These are phyloP conservation scores for Podocnemis expansa DNA, from an alignment of 2,113 vertebrate genomes.

Conservation along the genomic window DNA sequence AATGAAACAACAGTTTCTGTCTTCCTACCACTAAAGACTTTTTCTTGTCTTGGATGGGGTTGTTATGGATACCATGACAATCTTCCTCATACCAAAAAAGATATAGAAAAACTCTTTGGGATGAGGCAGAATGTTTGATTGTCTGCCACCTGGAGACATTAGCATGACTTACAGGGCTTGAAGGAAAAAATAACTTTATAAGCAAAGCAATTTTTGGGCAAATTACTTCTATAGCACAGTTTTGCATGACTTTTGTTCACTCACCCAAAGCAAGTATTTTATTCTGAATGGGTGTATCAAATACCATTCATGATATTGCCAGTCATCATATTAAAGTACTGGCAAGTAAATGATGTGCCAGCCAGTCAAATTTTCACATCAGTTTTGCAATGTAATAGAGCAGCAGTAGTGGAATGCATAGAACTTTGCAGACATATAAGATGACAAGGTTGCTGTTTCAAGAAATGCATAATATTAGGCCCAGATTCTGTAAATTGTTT, in stretches of 20 bases:
- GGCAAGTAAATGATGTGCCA: background rate
- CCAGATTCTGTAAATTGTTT: background rate
- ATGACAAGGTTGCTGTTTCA: background rate
- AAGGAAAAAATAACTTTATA: background rate
- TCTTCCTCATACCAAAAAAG: background rate
- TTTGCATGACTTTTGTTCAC: background rate
- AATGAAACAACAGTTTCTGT: background rate
- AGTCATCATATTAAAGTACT: background rate
- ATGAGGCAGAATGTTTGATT: too few relatives aligned
- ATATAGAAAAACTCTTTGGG: background rate
- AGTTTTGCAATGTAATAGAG: background rate
- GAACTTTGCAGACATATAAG: background rate
- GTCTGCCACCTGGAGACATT: background rate
- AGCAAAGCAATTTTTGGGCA: background rate
- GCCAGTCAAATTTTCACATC: background rate
- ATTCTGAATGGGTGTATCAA: background rate
- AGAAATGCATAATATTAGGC: background rate
- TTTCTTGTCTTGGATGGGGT: background rate
- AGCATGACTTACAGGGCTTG: background rate
- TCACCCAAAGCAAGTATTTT: background rate
- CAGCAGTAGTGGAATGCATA: background rate
- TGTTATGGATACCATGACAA: background rate
- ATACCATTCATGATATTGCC: background rate
- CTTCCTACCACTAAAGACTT: background rate
- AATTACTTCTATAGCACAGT: background rate